These are phyloP conservation scores for Tetrao urogallus DNA, from an alignment of 2,113 vertebrate species.

Conservation along the genomic window DNA sequence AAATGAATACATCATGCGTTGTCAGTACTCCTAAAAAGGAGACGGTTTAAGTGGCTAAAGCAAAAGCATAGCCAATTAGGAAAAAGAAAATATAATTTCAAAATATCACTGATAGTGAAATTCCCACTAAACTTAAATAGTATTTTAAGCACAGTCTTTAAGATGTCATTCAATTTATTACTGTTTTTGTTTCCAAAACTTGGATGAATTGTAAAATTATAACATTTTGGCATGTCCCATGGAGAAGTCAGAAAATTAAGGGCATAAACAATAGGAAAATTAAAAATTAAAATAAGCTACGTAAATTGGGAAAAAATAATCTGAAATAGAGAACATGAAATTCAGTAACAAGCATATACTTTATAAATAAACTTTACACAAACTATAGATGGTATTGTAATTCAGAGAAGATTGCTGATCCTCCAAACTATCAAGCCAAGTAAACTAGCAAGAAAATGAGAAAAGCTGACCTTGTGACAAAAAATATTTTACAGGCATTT, in stretches of 20 bases:
- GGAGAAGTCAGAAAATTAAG: neutral
- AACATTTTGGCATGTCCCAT: neutral
- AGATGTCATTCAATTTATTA: neutral
- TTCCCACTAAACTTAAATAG: neutral
- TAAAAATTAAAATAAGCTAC: neutral
- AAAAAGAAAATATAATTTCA: neutral
- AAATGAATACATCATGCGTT: neutral
- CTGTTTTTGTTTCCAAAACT: neutral
- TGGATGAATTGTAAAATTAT: neutral
- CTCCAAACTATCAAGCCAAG: neutral
- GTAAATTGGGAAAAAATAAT: neutral
- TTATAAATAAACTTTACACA: neutral
- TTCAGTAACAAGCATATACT: neutral
- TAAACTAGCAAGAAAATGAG: neutral
- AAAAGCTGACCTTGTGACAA: conserved; percentile 39
- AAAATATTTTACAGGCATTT: conserved; percentile 28
- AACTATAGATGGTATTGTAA: neutral
- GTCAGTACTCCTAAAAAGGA: neutral
- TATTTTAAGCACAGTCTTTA: neutral
- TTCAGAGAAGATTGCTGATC: neutral
- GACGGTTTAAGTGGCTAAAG: neutral
- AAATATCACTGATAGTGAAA: neutral
- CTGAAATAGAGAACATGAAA: neutral
- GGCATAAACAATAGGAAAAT: neutral
- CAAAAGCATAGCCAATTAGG: neutral